Evolutionary conservation across 2,113 vertebrate species (phyloP).

Genomic region (Callipepla californica): DNA sequence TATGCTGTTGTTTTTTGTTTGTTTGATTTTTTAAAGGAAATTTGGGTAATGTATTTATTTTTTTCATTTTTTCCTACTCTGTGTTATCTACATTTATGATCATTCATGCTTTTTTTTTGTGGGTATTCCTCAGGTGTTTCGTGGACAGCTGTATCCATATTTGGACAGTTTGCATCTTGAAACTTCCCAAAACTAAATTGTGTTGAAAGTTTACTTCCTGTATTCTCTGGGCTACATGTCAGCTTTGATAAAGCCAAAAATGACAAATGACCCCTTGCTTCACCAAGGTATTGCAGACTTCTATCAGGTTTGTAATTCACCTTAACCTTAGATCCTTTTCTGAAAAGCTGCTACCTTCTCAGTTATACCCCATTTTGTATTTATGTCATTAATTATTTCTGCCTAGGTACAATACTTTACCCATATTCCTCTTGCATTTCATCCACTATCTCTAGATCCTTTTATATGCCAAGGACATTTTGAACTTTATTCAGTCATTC

Average conservation of each 20-base stretch:
- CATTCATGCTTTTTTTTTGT: background rate
- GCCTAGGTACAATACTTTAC: background rate
- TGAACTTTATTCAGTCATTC: conserved; percentile 12
- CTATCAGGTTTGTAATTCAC: background rate
- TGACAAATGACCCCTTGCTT: background rate
- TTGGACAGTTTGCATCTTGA: background rate
- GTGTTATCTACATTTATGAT: background rate
- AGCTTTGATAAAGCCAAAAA: background rate
- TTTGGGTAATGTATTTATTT: background rate
- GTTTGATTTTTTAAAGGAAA: background rate
- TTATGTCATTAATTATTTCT: conserved; percentile 4
- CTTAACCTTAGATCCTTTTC: background rate
- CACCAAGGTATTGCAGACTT: background rate
- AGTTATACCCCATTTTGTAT: background rate
- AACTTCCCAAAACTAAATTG: background rate
- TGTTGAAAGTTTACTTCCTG: background rate
- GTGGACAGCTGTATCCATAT: background rate
- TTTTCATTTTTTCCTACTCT: background rate
- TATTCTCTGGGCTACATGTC: background rate
- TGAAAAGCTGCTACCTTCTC: background rate
- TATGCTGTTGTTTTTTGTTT: background rate
- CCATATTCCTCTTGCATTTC: background rate
- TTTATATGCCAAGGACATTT: conserved; percentile 17
- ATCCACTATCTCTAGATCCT: background rate
- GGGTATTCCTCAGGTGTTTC: background rate